Conservation (phyloP, 2,888 invertebrate genomes). For the Apoda limacodes region DNA sequence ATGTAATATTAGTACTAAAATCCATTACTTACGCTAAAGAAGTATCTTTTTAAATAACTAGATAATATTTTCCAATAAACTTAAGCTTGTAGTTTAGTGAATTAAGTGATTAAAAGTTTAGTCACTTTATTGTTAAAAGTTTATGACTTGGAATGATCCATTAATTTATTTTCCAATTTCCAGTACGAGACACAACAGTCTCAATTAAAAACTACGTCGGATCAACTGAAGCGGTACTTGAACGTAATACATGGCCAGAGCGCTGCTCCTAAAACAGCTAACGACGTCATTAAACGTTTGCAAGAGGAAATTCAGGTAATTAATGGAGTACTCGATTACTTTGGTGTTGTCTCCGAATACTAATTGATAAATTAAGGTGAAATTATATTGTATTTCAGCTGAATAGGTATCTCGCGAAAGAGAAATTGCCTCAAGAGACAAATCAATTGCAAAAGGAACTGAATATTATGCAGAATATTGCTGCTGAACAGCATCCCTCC, state of each 20-base stretch:
- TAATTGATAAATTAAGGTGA: too few relatives aligned
- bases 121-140: too few relatives aligned
- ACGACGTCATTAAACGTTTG: slow-evolving; percentile 77
- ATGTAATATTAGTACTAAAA: too few relatives aligned
- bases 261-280: slow-evolving; percentile 62
- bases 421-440: slow-evolving; percentile 83
- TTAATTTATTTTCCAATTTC: slow-evolving; percentile 20
- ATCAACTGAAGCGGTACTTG: slow-evolving; percentile 76
- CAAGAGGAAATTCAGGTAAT: slow-evolving; percentile 79
- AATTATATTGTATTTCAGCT: slow-evolving; percentile 63
- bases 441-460: slow-evolving; percentile 72
- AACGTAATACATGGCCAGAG: slow-evolving; percentile 64
- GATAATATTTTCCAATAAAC: too few relatives aligned
- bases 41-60: too few relatives aligned
- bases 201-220: slow-evolving; percentile 53
- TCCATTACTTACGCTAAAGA: neutral
- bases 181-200: slow-evolving; percentile 58
- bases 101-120: too few relatives aligned
- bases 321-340: too few relatives aligned
- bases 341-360: too few relatives aligned
- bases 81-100: too few relatives aligned
- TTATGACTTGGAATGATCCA: neutral
- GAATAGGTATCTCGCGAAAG: slow-evolving; percentile 79
- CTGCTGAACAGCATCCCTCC: slow-evolving; percentile 73
- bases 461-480: slow-evolving; percentile 76